These are phyloP conservation scores for Drosophila borealis DNA, from an alignment of 2,888 invertebrate genomes.

Conservation along the genomic window DNA sequence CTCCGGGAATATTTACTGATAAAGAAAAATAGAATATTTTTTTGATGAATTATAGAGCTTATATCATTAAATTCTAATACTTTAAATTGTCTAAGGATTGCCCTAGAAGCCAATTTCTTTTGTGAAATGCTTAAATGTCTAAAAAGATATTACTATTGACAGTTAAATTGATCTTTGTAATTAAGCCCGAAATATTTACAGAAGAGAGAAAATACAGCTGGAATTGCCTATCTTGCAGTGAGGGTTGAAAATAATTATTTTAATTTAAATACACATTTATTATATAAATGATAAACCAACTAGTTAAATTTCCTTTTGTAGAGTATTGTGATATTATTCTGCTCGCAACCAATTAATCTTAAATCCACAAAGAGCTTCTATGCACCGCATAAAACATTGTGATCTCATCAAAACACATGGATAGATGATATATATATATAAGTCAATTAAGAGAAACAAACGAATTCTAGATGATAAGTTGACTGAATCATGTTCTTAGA, in stretches of 20 bases:
- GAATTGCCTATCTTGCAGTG: neutral
- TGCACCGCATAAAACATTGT: neutral
- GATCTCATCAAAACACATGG: neutral
- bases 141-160: too few species aligned
- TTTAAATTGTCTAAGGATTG: too few species aligned
- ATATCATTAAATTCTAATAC: too few species aligned
- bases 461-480: neutral
- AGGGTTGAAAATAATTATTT: too few species aligned
- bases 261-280: too few species aligned
- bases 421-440: neutral
- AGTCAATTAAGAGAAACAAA: constrained; percentile 8
- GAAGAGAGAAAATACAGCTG: neutral
- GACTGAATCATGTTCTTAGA: constrained; percentile 17
- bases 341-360: neutral
- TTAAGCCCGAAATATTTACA: neutral
- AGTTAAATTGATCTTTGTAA: too few species aligned
- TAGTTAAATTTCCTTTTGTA: too few species aligned
- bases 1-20: neutral
- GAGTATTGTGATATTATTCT: too few species aligned
- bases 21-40: neutral
- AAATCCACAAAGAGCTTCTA: neutral
- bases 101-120: too few species aligned
- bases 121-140: too few species aligned
- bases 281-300: too few species aligned
- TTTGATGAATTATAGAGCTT: too few species aligned